Evolutionary conservation across 2,888 invertebrate species (phyloP).

Genomic region (Thelaira solivaga): DNA sequence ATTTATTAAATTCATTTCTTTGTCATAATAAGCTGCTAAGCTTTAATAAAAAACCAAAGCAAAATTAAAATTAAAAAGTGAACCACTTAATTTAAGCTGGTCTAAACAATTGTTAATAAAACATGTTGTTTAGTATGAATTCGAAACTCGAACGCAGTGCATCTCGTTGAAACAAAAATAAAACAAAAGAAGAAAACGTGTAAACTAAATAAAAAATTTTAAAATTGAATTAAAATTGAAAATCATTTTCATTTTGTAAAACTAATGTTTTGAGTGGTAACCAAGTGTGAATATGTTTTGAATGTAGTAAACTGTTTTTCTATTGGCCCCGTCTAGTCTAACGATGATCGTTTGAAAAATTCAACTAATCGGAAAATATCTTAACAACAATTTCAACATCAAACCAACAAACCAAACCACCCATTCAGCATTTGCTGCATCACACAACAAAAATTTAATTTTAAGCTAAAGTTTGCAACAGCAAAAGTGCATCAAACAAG

Average conservation of each 20-base stretch:
- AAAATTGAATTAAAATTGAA: neutral
- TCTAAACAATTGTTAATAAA: conserved; percentile 47
- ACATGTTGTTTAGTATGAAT: conserved; percentile 54
- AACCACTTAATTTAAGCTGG: conserved; percentile 24
- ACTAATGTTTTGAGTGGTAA: conserved; percentile 15
- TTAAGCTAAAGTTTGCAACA: neutral
- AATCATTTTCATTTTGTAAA: neutral
- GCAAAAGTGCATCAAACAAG: neutral
- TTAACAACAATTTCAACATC: conserved; percentile 23
- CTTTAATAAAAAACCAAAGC: neutral
- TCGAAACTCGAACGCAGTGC: conserved; percentile 52
- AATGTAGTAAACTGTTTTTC: conserved; percentile 52
- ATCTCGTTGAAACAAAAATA: conserved; percentile 21
- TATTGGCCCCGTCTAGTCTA: conserved; percentile 61
- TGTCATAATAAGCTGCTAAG: conserved; percentile 9
- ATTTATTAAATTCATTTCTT: conserved; percentile 26
- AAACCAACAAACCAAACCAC: conserved; percentile 22
- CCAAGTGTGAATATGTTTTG: conserved; percentile 23
- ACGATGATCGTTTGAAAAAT: conserved; percentile 59
- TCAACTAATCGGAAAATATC: conserved; percentile 58
- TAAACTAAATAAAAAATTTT: neutral
- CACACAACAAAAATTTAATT: neutral
- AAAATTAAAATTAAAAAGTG: neutral
- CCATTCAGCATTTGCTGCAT: conserved; percentile 3
- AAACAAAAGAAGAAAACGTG: neutral